These are phyloP conservation scores for Phrynocephalus versicolor DNA, from an alignment of 2,113 vertebrate genomes.

Conservation along the genomic window DNA sequence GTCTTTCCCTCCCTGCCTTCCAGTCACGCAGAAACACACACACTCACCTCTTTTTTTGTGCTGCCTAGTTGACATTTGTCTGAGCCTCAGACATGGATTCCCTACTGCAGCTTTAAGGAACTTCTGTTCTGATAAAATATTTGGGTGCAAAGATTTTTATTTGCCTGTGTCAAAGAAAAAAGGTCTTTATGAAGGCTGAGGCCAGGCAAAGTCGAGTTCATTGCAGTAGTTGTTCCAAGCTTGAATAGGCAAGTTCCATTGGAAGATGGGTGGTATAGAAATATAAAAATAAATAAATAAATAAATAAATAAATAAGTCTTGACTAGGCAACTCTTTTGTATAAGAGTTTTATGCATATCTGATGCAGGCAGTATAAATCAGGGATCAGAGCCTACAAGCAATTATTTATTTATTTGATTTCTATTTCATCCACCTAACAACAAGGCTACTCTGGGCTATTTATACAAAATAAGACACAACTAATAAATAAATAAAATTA, in stretches of 20 bases:
- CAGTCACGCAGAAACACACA: not conserved
- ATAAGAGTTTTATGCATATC: too few species aligned
- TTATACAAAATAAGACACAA: too few species aligned
- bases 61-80: not conserved
- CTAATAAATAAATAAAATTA: too few species aligned
- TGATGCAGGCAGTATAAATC: too few species aligned
- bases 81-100: not conserved
- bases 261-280: too few species aligned
- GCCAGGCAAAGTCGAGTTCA: not conserved
- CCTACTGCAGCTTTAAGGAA: not conserved
- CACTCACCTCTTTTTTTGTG: not conserved
- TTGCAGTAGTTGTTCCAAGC: not conserved
- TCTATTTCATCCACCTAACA: too few species aligned
- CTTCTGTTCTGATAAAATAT: not conserved
- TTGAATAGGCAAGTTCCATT: too few species aligned
- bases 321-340: not conserved
- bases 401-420: too few species aligned
- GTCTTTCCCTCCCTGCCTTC: not conserved
- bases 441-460: too few species aligned
- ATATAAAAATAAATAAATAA: too few species aligned
- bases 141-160: not conserved
- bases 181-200: not conserved
- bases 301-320: too few species aligned
- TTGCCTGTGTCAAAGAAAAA: not conserved
- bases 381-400: too few species aligned